A percentile compares a stretch with the other conserved stretches of the same genome.
Evolutionary conservation across 2,797 vertebrate genomes (phyloP).

Genomic region (Lacerta agilis): DNA sequence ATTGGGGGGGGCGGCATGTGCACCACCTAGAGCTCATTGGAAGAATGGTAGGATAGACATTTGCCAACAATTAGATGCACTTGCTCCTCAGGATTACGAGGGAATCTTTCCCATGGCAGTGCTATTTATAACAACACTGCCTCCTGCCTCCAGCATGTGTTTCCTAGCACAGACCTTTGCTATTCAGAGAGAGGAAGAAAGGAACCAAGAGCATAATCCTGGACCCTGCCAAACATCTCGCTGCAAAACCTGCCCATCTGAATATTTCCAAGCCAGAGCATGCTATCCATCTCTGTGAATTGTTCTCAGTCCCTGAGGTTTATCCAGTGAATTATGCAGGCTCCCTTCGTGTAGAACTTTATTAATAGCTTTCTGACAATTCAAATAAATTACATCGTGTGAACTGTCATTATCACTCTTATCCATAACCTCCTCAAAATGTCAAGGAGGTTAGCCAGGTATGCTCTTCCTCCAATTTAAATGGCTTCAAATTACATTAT

Average conservation of each 20-base stretch:
- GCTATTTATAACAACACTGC: not conserved
- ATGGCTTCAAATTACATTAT: constrained; percentile 37
- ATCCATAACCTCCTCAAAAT: constrained; percentile 37
- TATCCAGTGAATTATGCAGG: constrained; percentile 33
- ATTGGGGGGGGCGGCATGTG: no score
- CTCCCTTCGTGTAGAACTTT: constrained; percentile 2
- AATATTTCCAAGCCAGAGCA: not conserved
- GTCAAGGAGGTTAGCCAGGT: constrained; percentile 43
- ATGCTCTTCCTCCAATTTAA: constrained; percentile 3
- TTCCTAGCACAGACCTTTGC: not conserved
- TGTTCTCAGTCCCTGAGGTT: constrained; percentile 12
- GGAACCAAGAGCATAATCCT: not conserved
- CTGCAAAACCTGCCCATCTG: not conserved
- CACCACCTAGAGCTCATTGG: no score
- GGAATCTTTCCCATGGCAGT: no score
- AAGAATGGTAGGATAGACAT: no score
- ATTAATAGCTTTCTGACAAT: constrained; percentile 45
- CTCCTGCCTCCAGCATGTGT: not conserved
- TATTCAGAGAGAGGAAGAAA: not conserved
- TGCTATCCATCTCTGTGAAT: constrained; percentile 15
- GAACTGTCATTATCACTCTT: constrained; percentile 43
- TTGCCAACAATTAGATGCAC: not conserved
- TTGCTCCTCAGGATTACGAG: not conserved
- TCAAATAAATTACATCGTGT: constrained; percentile 34
- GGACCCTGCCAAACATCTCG: not conserved